Evolutionary conservation across 2,888 invertebrate genomes (phyloP).

Genomic region (Anthrax anthrax): DNA sequence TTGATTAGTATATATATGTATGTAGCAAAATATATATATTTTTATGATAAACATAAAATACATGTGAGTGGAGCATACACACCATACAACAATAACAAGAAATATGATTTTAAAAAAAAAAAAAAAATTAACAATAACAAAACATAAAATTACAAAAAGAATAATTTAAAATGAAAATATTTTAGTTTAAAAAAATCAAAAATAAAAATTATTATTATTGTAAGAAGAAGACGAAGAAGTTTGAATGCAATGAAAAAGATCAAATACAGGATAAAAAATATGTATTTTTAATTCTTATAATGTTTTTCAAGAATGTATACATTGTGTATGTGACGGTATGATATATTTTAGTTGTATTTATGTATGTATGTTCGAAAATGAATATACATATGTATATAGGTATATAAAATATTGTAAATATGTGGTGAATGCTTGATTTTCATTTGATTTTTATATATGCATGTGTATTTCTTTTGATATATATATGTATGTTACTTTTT

Average conservation of each 20-base stretch:
- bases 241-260: background rate
- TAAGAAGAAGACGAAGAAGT: background rate
- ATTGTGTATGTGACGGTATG: no score
- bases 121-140: slow-evolving; percentile 6
- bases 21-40: background rate
- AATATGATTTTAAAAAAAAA: no score
- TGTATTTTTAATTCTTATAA: background rate
- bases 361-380: no score
- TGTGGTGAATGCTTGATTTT: no score
- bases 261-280: slow-evolving; percentile 4
- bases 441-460: background rate
- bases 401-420: no score
- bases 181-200: background rate
- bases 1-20: no score
- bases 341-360: no score
- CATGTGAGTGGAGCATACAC: no score
- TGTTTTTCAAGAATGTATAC: background rate
- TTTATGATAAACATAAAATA: slow-evolving; percentile 1
- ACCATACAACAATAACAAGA: no score
- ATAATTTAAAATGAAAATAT: no score
- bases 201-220: background rate
- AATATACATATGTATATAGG: no score
- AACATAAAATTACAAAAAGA: background rate
- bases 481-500: background rate
- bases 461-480: background rate